Evolutionary conservation across 2,113 vertebrate species (phyloP).

Genomic region (Diadophis punctatus): DNA sequence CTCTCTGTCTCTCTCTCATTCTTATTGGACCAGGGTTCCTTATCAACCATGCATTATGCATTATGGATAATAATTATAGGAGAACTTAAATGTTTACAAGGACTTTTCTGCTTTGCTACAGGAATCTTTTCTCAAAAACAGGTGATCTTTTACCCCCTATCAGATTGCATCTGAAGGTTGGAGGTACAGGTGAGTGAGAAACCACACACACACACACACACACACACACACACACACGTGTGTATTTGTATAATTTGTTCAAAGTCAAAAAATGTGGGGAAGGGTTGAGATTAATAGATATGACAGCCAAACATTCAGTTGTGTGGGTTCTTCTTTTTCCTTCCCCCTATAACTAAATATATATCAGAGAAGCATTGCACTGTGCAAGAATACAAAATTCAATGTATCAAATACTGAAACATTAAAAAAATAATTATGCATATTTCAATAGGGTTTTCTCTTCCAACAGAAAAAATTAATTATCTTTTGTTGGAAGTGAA

Average conservation of each 20-base stretch:
- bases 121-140: background rate
- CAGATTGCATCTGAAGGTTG: background rate
- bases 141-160: background rate
- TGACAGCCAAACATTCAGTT: background rate
- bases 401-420: background rate
- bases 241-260: background rate
- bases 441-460: background rate
- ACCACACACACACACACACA: background rate
- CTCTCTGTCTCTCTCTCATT: background rate
- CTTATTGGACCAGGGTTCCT: background rate
- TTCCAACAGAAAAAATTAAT: background rate
- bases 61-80: too few relatives aligned
- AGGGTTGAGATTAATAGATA: background rate
- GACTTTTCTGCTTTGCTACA: background rate
- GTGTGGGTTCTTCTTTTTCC: background rate
- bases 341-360: background rate
- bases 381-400: background rate
- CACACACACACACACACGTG: too few relatives aligned
- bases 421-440: background rate
- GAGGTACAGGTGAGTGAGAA: background rate
- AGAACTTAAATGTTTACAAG: background rate
- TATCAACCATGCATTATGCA: background rate
- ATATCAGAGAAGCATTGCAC: too few relatives aligned
- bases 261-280: background rate
- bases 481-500: background rate